A percentile compares a stretch with the other conserved stretches of the same genome.
These are phyloP conservation scores for Drosophila grimshawi DNA, from an alignment of 1,140 invertebrate genomes.

Conservation along the genomic window DNA sequence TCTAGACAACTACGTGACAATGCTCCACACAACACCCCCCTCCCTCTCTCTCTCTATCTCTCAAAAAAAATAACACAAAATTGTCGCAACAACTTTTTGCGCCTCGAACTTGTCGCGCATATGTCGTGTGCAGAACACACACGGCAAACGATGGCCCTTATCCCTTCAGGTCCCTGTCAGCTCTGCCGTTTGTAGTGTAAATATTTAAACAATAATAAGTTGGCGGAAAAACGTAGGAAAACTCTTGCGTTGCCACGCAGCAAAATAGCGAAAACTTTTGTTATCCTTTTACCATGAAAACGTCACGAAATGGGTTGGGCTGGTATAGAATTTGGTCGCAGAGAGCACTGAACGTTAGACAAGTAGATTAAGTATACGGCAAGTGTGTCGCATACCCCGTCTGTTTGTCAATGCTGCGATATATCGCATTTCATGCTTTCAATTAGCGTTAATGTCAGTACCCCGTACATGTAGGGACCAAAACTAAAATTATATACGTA, in stretches of 20 bases:
- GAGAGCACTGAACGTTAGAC: conserved; percentile 46
- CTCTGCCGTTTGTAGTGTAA: conserved; percentile 61
- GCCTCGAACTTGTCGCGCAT: conserved; percentile 59
- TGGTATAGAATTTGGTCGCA: conserved; percentile 19
- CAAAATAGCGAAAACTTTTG: conserved; percentile 71
- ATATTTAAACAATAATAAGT: conserved; percentile 83
- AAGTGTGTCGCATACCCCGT: conserved; percentile 29
- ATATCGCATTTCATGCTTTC: conserved; percentile 77
- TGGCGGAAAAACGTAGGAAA: conserved; percentile 75
- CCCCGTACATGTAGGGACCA: conserved; percentile 18
- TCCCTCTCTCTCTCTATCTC: too few species aligned
- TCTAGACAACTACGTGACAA: conserved; percentile 70
- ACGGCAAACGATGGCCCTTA: conserved; percentile 19
- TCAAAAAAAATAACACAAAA: conserved; percentile 24
- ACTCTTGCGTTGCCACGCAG: conserved; percentile 58
- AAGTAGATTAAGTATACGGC: conserved; percentile 35
- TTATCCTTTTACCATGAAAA: conserved; percentile 79
- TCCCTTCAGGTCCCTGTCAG: neutral
- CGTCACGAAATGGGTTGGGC: conserved; percentile 61
- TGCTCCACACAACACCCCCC: conserved; percentile 37
- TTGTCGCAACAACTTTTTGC: conserved; percentile 56
- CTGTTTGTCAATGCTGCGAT: conserved; percentile 33
- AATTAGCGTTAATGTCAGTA: conserved; percentile 78
- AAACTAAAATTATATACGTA: conserved; percentile 8
- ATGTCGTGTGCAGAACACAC: conserved; percentile 45